These are phyloP conservation scores for Pachliopta kotzebuea DNA, from an alignment of 2,888 invertebrate genomes.

Conservation along the genomic window DNA sequence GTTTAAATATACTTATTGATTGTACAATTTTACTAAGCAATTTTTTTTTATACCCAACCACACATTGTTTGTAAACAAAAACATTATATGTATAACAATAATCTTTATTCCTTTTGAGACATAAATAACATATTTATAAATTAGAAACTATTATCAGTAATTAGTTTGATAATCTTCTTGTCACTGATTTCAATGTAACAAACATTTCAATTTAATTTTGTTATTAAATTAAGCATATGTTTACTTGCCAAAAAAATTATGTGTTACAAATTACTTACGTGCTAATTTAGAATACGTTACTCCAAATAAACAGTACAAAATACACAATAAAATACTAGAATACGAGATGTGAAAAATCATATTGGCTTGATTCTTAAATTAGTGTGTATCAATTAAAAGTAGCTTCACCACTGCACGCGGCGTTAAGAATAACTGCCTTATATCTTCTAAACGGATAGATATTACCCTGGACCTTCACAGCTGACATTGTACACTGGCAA, in stretches of 20 bases:
- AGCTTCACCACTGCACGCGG: slow-evolving; percentile 46
- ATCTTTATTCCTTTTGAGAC: too few species aligned
- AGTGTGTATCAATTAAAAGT: slow-evolving; percentile 47
- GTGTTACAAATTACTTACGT: slow-evolving; percentile 49
- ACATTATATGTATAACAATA: too few species aligned
- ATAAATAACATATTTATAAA: too few species aligned
- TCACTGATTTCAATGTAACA: too few species aligned
- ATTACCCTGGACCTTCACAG: slow-evolving; percentile 47
- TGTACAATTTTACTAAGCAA: too few species aligned
- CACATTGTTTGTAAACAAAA: too few species aligned
- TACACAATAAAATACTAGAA: slow-evolving; percentile 42
- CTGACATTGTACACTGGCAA: slow-evolving; percentile 38
- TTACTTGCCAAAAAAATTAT: neutral
- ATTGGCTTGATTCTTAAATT: slow-evolving; percentile 34
- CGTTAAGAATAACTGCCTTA: slow-evolving; percentile 52
- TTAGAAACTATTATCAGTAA: too few species aligned
- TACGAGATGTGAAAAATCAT: slow-evolving; percentile 47
- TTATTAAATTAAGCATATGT: too few species aligned
- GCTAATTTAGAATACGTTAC: slow-evolving; percentile 53
- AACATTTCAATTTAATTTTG: too few species aligned
- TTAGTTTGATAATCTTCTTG: too few species aligned
- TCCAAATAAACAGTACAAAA: slow-evolving; percentile 42
- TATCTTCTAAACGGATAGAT: slow-evolving; percentile 58
- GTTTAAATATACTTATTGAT: too few species aligned
- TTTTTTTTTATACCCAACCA: too few species aligned